Percentiles rank a stretch among this genome's conserved stretches.
Evolutionary conservation across 2,888 invertebrate genomes (phyloP).

Genomic region (Melipona bicolor): DNA sequence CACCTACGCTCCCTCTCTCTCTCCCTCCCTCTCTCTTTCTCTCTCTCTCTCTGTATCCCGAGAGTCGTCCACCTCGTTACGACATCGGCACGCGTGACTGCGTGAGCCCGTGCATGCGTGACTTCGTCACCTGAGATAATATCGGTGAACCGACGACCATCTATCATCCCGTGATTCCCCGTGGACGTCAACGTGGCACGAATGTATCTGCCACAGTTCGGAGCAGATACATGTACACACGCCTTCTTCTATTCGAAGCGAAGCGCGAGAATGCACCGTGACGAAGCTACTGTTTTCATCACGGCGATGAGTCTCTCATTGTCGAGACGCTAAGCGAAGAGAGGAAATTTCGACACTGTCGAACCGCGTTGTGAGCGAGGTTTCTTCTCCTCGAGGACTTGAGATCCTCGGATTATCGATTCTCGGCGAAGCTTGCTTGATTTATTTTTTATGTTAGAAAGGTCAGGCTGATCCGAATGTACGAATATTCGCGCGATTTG

Average conservation of each 20-base stretch:
- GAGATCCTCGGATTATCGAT: neutral
- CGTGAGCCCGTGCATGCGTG: conserved; percentile 66
- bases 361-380: neutral
- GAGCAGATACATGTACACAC: neutral
- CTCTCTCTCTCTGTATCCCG: neutral
- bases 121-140: conserved; percentile 77
- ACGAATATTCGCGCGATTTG: too few species aligned
- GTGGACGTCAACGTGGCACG: conserved; percentile 8
- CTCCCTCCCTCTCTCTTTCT: neutral
- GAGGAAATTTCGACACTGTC: conserved; percentile 12
- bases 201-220: neutral
- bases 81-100: conserved; percentile 61
- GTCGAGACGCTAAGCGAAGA: neutral
- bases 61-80: conserved; percentile 53
- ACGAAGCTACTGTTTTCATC: conserved; percentile 54
- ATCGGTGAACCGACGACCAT: conserved; percentile 65
- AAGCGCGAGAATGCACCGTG: conserved; percentile 41
- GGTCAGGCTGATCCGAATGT: too few species aligned
- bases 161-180: conserved; percentile 68
- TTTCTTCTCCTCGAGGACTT: neutral
- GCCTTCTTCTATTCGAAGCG: conserved; percentile 7
- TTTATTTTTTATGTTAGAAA: too few species aligned
- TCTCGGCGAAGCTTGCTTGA: neutral
- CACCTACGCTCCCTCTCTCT: conserved; percentile 56
- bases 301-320: neutral